phyloP scores from a whole-genome alignment of 1,140 invertebrate genomes.

The Hycleus phaleratus region DNA sequence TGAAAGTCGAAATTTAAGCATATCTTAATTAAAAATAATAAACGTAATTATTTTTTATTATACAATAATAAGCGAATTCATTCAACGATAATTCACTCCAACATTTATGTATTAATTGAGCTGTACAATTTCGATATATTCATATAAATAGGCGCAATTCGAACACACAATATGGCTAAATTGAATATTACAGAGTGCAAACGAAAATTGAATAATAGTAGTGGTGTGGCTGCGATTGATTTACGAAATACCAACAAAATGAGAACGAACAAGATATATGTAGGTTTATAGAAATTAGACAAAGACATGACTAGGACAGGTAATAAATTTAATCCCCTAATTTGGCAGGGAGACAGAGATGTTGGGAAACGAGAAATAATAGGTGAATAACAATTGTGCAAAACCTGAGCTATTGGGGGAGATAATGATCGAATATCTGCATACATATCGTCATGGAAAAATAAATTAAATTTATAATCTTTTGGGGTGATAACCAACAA shows the following conservation, averaged over 20 bases:
- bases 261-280: background rate
- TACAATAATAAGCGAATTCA: constrained; percentile 5
- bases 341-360: constrained; percentile 13
- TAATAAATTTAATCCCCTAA: constrained; percentile 28
- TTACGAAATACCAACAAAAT: background rate
- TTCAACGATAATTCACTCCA: constrained; percentile 16
- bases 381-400: constrained; percentile 20
- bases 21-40: too few species aligned
- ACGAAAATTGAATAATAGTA: constrained; percentile 35
- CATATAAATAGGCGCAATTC: constrained; percentile 34
- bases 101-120: constrained; percentile 31
- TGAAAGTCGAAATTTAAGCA: too few species aligned
- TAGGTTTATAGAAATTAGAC: background rate
- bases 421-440: constrained; percentile 17
- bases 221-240: constrained; percentile 10
- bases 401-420: constrained; percentile 27
- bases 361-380: too few species aligned
- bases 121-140: constrained; percentile 34
- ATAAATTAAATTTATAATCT: background rate
- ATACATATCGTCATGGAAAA: background rate
- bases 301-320: constrained; percentile 18
- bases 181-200: constrained; percentile 34
- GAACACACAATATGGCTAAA: constrained; percentile 32
- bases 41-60: too few species aligned
- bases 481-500: background rate